A percentile compares a stretch with the other conserved stretches of the same genome.
Conservation (phyloP, 2,888 invertebrate genomes). For the Cylindroiulus punctatus region DNA sequence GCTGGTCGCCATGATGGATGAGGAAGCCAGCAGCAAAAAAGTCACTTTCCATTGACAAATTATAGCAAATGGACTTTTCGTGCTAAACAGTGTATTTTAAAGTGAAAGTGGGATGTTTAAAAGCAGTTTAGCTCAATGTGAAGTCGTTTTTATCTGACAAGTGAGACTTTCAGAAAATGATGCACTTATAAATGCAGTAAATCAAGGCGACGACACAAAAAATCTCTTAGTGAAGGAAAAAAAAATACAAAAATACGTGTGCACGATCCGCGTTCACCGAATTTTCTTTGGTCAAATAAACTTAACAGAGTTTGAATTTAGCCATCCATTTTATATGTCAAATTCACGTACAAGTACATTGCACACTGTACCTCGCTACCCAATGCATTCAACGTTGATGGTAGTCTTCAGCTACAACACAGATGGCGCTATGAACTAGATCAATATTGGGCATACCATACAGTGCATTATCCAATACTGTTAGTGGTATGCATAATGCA, state of each 20-base stretch:
- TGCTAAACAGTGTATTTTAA: constrained; percentile 49
- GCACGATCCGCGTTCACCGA: not conserved
- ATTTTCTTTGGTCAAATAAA: not conserved
- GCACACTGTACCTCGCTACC: too few species aligned
- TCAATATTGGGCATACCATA: too few species aligned
- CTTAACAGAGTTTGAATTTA: constrained; percentile 4
- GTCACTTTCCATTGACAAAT: constrained; percentile 46
- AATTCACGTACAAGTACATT: too few species aligned
- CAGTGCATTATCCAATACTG: too few species aligned
- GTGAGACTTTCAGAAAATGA: constrained; percentile 24
- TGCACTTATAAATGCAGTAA: constrained; percentile 47
- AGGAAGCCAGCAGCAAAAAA: not conserved
- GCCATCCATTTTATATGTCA: not conserved
- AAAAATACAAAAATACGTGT: not conserved
- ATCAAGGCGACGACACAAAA: constrained; percentile 41
- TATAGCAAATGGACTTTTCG: constrained; percentile 49
- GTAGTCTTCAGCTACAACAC: too few species aligned
- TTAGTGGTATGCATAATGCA: too few species aligned
- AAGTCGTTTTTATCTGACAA: constrained; percentile 49
- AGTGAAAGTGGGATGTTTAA: constrained; percentile 50
- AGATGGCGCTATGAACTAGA: too few species aligned
- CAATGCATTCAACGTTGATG: too few species aligned
- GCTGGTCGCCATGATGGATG: constrained; percentile 42
- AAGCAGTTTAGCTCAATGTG: constrained; percentile 48
- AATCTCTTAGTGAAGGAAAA: constrained; percentile 1